Conservation (phyloP, 1,140 invertebrate species). For the Saccostrea cuccullata region DNA sequence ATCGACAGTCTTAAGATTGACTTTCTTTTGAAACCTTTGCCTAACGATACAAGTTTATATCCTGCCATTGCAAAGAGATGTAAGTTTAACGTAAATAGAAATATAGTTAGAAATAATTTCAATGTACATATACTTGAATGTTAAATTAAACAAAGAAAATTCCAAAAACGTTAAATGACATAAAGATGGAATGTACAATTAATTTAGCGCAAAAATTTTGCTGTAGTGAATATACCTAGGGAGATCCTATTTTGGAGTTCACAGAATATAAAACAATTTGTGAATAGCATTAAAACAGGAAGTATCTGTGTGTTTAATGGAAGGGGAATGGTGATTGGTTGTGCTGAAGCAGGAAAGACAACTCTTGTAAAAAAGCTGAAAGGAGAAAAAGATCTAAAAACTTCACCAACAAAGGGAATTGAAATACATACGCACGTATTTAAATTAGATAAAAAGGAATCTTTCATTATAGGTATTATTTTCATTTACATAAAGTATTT, state of each 20-base stretch:
- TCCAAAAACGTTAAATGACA: background rate
- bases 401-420: background rate
- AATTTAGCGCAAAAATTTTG: background rate
- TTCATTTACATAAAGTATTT: background rate
- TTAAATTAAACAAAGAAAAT: background rate
- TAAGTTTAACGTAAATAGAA: background rate
- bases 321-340: background rate
- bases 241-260: background rate
- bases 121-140: background rate
- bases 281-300: background rate
- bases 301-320: background rate
- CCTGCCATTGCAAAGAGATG: background rate
- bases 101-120: background rate
- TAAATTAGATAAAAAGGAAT: background rate
- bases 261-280: background rate
- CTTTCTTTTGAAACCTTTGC: background rate
- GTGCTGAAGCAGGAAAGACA: conserved; percentile 21
- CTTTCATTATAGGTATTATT: background rate
- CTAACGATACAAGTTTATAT: background rate
- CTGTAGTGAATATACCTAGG: background rate
- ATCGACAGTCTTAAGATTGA: background rate
- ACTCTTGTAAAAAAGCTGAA: conserved; percentile 4
- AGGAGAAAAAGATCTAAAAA: background rate
- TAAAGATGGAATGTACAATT: background rate
- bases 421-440: background rate